Base-by-base conservation (phyloP, 2,113 vertebrate genomes). In the Hystrix cristata region DNA sequence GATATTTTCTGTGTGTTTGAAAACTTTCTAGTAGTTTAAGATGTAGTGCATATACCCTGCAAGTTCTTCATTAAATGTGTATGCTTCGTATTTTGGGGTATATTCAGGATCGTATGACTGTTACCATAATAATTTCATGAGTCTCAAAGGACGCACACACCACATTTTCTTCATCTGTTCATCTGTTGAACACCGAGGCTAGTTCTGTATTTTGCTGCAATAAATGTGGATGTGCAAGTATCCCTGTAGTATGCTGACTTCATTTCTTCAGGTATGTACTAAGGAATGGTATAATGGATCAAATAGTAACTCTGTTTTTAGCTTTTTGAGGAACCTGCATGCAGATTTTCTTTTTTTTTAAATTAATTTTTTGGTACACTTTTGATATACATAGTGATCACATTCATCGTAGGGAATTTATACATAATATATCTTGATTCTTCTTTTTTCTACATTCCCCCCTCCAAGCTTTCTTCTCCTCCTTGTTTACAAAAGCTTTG, bases 1-100 rank as follows among this genome's bases (percentile, higher is more conserved):
- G 65, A 13, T 43, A 67, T 82, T 95, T 90, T 95, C 78, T 90
- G 34, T 90, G 90, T 95, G 90, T 85, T 43, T 86, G 15, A 72
- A 87, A 87, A 76, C 21, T 90, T 87, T 65, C 67, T 86, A 59
- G 57, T 6, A 88, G 23, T 9, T 65, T 60, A 91, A 92, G 72
- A 43, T 80, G 21, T 60, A 94, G 53, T 34, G 81, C 38, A 65
- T 31, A 81, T 86, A 29, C 23, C 11, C 51, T 81, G 46, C 34
- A 86, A n/a, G 62, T 72, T 43, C 46, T 7, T 46, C 43, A 88
- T 48, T 76, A 87, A 46, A 55, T 83, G 27, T 71, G 14, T 72
- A 79, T 12, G 80, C 13, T 95, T 1, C 10, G 48, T 55, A 21
- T 71, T 16, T 87, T 81, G 62, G 12, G 31, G 23, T 27, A 53